Conservation (phyloP, 2,113 vertebrate species). For the Prinia subflava region DNA sequence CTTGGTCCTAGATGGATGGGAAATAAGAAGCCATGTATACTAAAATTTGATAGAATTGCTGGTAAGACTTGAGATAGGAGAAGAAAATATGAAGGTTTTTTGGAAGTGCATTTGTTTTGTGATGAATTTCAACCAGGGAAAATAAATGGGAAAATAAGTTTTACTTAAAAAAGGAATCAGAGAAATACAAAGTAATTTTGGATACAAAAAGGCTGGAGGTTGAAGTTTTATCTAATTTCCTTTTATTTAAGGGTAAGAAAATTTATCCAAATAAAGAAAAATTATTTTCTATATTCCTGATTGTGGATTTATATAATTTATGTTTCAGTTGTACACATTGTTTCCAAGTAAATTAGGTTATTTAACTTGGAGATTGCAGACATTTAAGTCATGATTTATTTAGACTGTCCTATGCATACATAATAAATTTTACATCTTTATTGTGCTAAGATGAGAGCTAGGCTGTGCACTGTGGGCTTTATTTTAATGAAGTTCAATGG, state of each 20-base stretch:
- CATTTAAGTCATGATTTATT: conserved; percentile 43
- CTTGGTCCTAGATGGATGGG: background rate
- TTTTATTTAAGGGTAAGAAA: background rate
- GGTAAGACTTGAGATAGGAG: background rate
- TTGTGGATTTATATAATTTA: background rate
- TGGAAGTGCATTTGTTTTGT: background rate
- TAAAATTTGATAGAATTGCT: background rate
- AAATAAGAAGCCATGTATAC: background rate
- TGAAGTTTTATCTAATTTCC: conserved; percentile 3
- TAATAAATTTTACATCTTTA: conserved; percentile 22
- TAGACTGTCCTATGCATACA: conserved; percentile 20
- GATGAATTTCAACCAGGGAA: background rate
- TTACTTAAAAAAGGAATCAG: background rate
- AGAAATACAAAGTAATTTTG: background rate
- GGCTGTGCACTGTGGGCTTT: background rate
- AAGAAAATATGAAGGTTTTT: background rate
- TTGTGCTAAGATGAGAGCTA: conserved; percentile 6
- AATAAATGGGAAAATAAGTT: background rate
- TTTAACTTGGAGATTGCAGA: conserved; percentile 22
- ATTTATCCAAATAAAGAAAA: conserved; percentile 19
- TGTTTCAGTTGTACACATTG: conserved; percentile 19
- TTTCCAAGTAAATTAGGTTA: conserved; percentile 38
- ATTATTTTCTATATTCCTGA: background rate
- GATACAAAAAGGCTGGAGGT: background rate
- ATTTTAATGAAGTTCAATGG: conserved; percentile 1